Conservation (phyloP, 2,113 vertebrate species). For the Donacobius atricapilla region DNA sequence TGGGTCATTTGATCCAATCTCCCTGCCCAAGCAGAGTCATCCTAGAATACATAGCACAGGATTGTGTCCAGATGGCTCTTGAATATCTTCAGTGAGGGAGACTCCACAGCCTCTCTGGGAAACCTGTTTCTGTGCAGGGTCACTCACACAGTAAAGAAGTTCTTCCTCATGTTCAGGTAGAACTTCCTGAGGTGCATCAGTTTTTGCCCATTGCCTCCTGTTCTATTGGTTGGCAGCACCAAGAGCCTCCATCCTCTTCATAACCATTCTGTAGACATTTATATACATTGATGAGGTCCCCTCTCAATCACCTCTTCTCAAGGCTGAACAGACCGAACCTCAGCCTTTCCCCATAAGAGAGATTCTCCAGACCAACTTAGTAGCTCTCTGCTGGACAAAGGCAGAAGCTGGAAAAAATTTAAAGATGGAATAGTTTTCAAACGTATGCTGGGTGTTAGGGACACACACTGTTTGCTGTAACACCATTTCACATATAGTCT, state of each 20-base stretch:
- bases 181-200: background rate
- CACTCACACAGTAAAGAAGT: background rate
- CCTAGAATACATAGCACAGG: background rate
- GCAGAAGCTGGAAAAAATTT: background rate
- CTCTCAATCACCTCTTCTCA: fast-evolving
- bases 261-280: background rate
- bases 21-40: background rate
- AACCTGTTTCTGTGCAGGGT: background rate
- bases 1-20: background rate
- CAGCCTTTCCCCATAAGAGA: background rate
- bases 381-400: background rate
- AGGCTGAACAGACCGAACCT: background rate
- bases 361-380: background rate
- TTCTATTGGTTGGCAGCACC: no score
- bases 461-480: background rate
- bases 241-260: background rate
- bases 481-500: background rate
- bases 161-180: background rate
- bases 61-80: background rate
- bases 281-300: background rate
- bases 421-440: background rate
- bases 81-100: background rate
- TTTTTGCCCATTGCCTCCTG: background rate
- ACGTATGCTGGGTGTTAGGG: background rate
- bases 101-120: background rate